phyloP scores from a whole-genome alignment of 2,888 invertebrate species.

The Lamproptera curius region DNA sequence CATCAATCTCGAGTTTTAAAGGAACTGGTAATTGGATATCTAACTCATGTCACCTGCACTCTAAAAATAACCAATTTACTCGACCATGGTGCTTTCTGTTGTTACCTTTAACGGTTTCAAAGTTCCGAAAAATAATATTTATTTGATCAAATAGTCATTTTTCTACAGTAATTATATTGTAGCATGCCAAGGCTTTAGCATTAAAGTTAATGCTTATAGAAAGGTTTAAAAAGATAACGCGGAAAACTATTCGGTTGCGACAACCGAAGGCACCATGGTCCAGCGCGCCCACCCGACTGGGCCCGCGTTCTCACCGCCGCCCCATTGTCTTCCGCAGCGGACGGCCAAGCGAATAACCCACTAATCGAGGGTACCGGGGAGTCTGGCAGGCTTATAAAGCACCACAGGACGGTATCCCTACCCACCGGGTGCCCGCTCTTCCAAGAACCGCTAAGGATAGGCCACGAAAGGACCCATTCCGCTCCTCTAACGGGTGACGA shows the following conservation, averaged over 20 bases:
- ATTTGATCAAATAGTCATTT: too few species aligned
- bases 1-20: too few species aligned
- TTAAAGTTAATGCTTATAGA: too few species aligned
- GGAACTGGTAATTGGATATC: too few species aligned
- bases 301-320: conserved; percentile 67
- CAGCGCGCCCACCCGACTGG: conserved; percentile 46
- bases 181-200: too few species aligned
- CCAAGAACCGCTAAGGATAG: conserved; percentile 59
- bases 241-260: too few species aligned
- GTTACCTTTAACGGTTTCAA: too few species aligned
- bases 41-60: conserved; percentile 13
- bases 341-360: conserved; percentile 67
- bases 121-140: too few species aligned
- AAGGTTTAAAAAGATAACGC: too few species aligned
- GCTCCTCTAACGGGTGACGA: conserved; percentile 81
- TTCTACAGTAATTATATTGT: too few species aligned
- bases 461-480: conserved; percentile 84
- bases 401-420: conserved; percentile 63
- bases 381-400: conserved; percentile 48
- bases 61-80: conserved; percentile 8
- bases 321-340: conserved; percentile 69
- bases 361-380: conserved; percentile 58
- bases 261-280: conserved; percentile 27
- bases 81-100: conserved; percentile 14
- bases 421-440: conserved; percentile 57